Evolutionary conservation across 2,888 invertebrate genomes (phyloP).

Genomic region (Drosophila rubida): DNA sequence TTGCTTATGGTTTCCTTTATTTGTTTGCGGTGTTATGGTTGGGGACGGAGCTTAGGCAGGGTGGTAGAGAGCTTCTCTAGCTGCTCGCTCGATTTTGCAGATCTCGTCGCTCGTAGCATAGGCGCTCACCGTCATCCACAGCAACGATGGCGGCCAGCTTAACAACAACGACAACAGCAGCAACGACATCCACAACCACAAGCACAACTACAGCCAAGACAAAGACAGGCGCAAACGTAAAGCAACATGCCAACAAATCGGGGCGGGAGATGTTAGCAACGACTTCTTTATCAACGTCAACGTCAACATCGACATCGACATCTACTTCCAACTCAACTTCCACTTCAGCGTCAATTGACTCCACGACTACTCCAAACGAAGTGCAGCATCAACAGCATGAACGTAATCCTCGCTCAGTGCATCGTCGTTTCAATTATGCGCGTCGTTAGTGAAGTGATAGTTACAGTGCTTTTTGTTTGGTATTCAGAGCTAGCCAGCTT

Average conservation of each 20-base stretch:
- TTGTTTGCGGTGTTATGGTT: neutral
- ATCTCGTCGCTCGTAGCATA: slow-evolving; percentile 58
- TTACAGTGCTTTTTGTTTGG: too few species aligned
- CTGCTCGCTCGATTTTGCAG: slow-evolving; percentile 63
- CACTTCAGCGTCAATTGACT: slow-evolving; percentile 13
- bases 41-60: neutral
- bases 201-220: slow-evolving; percentile 6
- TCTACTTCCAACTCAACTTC: slow-evolving; percentile 9
- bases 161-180: slow-evolving; percentile 5
- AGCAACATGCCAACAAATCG: slow-evolving; percentile 17
- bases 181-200: slow-evolving; percentile 8
- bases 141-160: slow-evolving; percentile 15
- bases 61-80: slow-evolving; percentile 38
- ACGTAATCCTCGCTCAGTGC: slow-evolving; percentile 17
- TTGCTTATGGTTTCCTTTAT: neutral
- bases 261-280: slow-evolving; percentile 12
- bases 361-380: neutral
- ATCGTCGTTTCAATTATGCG: slow-evolving; percentile 25
- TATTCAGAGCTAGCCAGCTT: too few species aligned
- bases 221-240: slow-evolving; percentile 12
- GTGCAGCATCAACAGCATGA: neutral
- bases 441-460: slow-evolving; percentile 1
- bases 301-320: slow-evolving; percentile 17
- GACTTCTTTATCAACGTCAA: slow-evolving; percentile 3
- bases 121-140: slow-evolving; percentile 41